Evolutionary conservation across 37 sponge, comb jelly and placozoan genomes (phyloP), one percentile per base, ranked within the genome.

Genomic region (Chondrosia reniformis): DNA sequence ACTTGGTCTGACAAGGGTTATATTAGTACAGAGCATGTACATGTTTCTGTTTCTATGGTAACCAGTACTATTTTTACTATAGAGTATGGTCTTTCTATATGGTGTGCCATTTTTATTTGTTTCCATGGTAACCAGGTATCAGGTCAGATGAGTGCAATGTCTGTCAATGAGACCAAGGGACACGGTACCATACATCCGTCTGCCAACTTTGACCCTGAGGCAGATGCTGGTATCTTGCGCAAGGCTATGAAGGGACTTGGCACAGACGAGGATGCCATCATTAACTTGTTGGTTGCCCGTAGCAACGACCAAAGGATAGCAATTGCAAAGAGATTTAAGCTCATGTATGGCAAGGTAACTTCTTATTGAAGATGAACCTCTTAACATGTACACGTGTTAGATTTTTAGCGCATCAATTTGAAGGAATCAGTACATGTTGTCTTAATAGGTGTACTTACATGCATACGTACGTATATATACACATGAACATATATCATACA

Each of bases 181-280:
- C 82, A 83, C 46, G 83, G 83, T 45, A 83, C 88, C 10, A 55
- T 87, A 1, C 46, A 46, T 0, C 64, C 79, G 2, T 79, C 74
- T 33, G 74, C 74, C 22, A 74, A 72, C 40, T 87, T 87, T 77
- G 73, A 84, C 55, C 55, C 75, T 9, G 88, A 87, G 52, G 38
- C 28, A 25, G 83, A 84, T 46, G 55, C 62, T 52, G 44, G 54
- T 15, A 76, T 76, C 31, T 74, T 87, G 0, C 43, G 80, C 30
- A 77, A 76, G 46, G 83, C 88, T 61, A 87, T 87, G 88, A 87
- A 87, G 76, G 88, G 88, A 15, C 45, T 63, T 21, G 85, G 89
- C 2, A 88, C 87, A 2, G 77, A 86, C 46, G 87, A 86, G 78
- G 40, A 45, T 21, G 83, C 84, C 44, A 81, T 86, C 59, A 86